Conservation (phyloP, 2,888 invertebrate species). For the Netelia melanura region DNA sequence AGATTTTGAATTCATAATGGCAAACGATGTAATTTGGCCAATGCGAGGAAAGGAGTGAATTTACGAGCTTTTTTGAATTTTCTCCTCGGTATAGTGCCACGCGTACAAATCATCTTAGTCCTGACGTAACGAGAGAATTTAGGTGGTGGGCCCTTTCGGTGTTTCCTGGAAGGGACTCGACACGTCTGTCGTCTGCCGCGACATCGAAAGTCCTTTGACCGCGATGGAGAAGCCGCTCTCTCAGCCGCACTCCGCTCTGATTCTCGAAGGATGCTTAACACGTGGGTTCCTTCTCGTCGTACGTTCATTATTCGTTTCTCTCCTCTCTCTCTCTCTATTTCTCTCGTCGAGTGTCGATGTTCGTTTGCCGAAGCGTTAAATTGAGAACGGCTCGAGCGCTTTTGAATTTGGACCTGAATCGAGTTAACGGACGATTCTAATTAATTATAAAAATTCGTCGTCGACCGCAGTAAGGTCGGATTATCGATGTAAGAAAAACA, state of each 20-base stretch:
- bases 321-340: conserved; percentile 35
- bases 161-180: conserved; percentile 63
- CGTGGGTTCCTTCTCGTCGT: conserved; percentile 45
- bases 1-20: neutral
- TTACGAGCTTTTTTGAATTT: conserved; percentile 36
- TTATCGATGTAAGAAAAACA: conserved; percentile 10
- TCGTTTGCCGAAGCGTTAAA: conserved; percentile 61
- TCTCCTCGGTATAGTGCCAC: conserved; percentile 42
- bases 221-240: conserved; percentile 53
- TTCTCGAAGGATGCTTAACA: conserved; percentile 64
- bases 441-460: conserved; percentile 26
- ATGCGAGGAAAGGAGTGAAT: conserved; percentile 57
- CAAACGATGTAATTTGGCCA: neutral
- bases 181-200: conserved; percentile 53
- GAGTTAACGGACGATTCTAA: conserved; percentile 14
- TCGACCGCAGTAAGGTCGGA: neutral
- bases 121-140: conserved; percentile 44
- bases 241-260: neutral
- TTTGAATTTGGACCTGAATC: conserved; percentile 24
- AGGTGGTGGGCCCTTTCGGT: conserved; percentile 40
- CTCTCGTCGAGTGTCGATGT: conserved; percentile 54
- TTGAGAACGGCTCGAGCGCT: conserved; percentile 42
- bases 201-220: conserved; percentile 65
- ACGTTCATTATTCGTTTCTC: conserved; percentile 48
- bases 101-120: conserved; percentile 62